These are phyloP conservation scores for Parnassius mnemosyne DNA, from an alignment of 2,888 invertebrate genomes.

Conservation along the genomic window DNA sequence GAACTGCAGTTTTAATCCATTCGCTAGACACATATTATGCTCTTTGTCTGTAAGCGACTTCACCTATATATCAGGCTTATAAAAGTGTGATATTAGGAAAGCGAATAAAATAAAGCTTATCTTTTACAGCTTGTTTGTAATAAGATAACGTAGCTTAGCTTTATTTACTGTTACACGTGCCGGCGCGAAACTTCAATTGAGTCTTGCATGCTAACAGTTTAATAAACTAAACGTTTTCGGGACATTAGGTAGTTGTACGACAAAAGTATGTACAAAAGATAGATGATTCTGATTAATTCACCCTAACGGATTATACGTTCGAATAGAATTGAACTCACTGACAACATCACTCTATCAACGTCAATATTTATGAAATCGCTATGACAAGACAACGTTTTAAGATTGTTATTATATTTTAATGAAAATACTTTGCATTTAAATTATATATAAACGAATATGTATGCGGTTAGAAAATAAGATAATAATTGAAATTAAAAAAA, in stretches of 20 bases:
- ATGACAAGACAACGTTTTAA: too few species aligned
- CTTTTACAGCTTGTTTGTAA: slow-evolving; percentile 60
- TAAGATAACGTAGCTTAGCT: slow-evolving; percentile 55
- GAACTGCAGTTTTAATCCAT: too few species aligned
- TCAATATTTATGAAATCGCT: too few species aligned
- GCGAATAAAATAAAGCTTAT: slow-evolving; percentile 54
- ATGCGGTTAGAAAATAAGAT: too few species aligned
- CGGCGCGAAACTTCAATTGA: slow-evolving; percentile 27
- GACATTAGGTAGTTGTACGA: slow-evolving; percentile 1
- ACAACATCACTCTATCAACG: too few species aligned
- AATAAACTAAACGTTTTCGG: slow-evolving; percentile 21
- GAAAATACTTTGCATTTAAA: too few species aligned
- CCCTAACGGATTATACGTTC: too few species aligned
- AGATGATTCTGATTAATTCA: not conserved
- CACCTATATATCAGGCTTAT: slow-evolving; percentile 18
- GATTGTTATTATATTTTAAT: too few species aligned
- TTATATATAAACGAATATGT: too few species aligned
- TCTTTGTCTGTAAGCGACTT: not conserved
- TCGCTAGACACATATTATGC: too few species aligned
- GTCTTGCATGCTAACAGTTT: slow-evolving; percentile 24
- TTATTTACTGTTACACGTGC: slow-evolving; percentile 39
- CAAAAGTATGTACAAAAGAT: not conserved
- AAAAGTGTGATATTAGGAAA: slow-evolving; percentile 35
- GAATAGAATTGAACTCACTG: too few species aligned
- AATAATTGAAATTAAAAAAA: too few species aligned